A percentile compares a stretch with the other conserved stretches of the same genome.
phyloP scores from a whole-genome alignment of 2,888 invertebrate genomes.

The Lydus trimaculatus region DNA sequence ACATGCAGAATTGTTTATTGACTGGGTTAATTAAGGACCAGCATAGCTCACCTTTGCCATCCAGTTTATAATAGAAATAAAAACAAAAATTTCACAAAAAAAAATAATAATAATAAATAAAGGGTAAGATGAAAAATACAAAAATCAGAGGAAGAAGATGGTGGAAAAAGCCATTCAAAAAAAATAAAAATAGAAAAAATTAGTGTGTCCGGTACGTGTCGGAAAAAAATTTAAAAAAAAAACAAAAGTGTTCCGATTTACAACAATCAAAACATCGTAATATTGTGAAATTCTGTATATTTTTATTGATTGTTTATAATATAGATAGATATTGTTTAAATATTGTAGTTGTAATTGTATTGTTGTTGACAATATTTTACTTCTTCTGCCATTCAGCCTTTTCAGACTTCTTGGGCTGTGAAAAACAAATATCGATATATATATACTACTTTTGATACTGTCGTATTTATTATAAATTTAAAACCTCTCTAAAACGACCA shows the following conservation, averaged over 20 bases:
- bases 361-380: slow-evolving; percentile 18
- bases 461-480: no score
- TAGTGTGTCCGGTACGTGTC: not conserved
- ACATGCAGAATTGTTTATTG: not conserved
- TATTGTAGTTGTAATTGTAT: slow-evolving; percentile 18
- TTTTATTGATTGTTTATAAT: slow-evolving; percentile 22
- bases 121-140: not conserved
- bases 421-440: slow-evolving; percentile 47
- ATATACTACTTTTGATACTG: not conserved
- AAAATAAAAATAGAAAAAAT: not conserved
- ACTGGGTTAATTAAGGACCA: not conserved
- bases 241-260: not conserved
- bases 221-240: slow-evolving; percentile 6
- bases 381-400: slow-evolving; percentile 62
- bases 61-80: not conserved
- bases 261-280: slow-evolving; percentile 21
- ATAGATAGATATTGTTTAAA: slow-evolving; percentile 10
- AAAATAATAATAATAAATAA: not conserved
- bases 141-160: not conserved
- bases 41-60: not conserved
- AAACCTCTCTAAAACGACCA: no score
- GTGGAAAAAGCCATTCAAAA: not conserved
- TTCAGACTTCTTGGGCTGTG: slow-evolving; percentile 81
- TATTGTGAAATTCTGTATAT: slow-evolving; percentile 28
- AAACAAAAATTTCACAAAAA: not conserved